phyloP scores from a whole-genome alignment of 2,113 vertebrate species.

The Pica pica region DNA sequence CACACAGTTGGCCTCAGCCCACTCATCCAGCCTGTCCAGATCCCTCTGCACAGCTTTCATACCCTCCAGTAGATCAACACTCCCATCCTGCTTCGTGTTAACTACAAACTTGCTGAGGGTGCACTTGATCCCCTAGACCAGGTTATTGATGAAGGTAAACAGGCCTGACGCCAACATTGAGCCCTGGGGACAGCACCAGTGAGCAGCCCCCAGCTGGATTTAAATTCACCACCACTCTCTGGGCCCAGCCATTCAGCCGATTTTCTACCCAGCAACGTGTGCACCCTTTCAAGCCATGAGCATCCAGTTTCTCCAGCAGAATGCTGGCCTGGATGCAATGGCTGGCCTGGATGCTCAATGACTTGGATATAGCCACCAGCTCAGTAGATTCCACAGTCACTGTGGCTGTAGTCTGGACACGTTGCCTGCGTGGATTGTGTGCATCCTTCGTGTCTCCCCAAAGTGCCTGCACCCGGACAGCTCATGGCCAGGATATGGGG shows the following conservation, averaged over 20 bases:
- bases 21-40: neutral
- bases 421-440: neutral
- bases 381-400: accelerated
- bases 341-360: neutral
- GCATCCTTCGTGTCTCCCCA: accelerated
- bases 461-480: accelerated
- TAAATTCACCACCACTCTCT: neutral
- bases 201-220: neutral
- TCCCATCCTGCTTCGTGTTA: neutral
- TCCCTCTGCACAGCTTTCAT: neutral
- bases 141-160: neutral
- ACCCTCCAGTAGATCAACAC: neutral
- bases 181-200: neutral
- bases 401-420: neutral
- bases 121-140: neutral
- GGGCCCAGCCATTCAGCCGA: neutral
- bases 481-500: neutral
- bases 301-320: neutral
- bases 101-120: neutral
- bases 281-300: neutral
- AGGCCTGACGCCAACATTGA: neutral
- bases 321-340: neutral
- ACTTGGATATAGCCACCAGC: neutral
- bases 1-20: neutral
- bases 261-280: neutral